Percentiles rank a stretch among this genome's conserved stretches.
phyloP scores from a whole-genome alignment of 2,888 invertebrate genomes.

The Diogma glabrata region DNA sequence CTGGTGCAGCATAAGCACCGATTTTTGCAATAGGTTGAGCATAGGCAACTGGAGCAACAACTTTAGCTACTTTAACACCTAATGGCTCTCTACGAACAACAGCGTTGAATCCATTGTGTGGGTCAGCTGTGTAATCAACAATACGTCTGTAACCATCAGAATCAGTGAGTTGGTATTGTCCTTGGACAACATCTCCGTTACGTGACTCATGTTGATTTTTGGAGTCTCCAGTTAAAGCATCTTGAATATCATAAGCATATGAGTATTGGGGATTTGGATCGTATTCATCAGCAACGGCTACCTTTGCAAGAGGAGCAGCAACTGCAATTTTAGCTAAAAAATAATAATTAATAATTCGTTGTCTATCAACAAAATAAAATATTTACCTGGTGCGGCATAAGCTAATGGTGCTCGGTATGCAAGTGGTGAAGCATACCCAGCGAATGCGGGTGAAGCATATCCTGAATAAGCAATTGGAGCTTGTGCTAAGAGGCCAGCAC shows the following conservation, averaged over 20 bases:
- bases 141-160: slow-evolving; percentile 46
- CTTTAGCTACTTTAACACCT: slow-evolving; percentile 24
- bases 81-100: slow-evolving; percentile 32
- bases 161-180: slow-evolving; percentile 31
- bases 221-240: slow-evolving; percentile 33
- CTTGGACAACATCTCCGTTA: slow-evolving; percentile 44
- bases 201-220: slow-evolving; percentile 44
- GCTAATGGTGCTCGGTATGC: slow-evolving; percentile 14
- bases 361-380: neutral
- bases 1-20: slow-evolving; percentile 1
- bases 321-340: slow-evolving; percentile 25
- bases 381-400: slow-evolving; percentile 18
- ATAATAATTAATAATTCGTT: slow-evolving; percentile 21
- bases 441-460: slow-evolving; percentile 17
- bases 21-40: slow-evolving; percentile 9
- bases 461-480: slow-evolving; percentile 16
- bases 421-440: slow-evolving; percentile 21
- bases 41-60: slow-evolving; percentile 19
- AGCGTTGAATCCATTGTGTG: slow-evolving; percentile 23
- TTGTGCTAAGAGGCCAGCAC: slow-evolving; percentile 21
- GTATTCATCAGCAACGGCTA: slow-evolving; percentile 20
- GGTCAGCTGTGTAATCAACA: slow-evolving; percentile 40
- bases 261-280: slow-evolving; percentile 30
- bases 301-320: slow-evolving; percentile 21
- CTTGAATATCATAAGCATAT: slow-evolving; percentile 34